phyloP scores from a whole-genome alignment of 2,113 vertebrate genomes.

The Silurus asotus region DNA sequence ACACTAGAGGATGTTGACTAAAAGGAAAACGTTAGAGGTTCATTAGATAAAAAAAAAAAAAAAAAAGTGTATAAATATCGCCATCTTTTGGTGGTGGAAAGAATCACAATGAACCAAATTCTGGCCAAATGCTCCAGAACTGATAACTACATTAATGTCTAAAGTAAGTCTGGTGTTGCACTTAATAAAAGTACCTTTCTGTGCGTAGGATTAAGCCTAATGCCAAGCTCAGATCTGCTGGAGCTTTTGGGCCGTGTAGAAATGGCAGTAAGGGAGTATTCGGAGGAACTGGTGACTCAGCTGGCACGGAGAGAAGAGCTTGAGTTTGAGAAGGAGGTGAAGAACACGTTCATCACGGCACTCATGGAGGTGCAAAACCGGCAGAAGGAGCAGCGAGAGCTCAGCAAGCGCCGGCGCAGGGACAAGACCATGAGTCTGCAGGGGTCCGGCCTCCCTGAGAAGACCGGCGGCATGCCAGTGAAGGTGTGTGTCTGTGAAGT shows the following conservation, averaged over 20 bases:
- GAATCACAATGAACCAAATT: background rate
- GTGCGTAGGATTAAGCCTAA: conserved; percentile 78
- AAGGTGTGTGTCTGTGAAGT: conserved; percentile 72
- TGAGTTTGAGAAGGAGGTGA: conserved; percentile 94
- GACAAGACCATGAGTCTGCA: conserved; percentile 87
- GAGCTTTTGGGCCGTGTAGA: conserved; percentile 84
- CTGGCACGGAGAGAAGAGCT: conserved; percentile 87
- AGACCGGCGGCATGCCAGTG: conserved; percentile 81
- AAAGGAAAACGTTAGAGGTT: background rate
- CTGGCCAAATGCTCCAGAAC: background rate
- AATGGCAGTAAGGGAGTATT: conserved; percentile 81
- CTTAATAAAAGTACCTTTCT: background rate
- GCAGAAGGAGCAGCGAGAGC: conserved; percentile 87
- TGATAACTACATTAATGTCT: background rate
- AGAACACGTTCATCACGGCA: conserved; percentile 90
- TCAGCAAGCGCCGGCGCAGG: conserved; percentile 82
- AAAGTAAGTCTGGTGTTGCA: background rate
- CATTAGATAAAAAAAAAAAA: background rate
- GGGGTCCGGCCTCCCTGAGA: conserved; percentile 71
- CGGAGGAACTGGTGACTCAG: conserved; percentile 87
- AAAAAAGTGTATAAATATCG: background rate
- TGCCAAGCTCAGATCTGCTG: conserved; percentile 75
- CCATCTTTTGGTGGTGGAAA: background rate
- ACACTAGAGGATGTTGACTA: background rate
- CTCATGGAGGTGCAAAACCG: conserved; percentile 93